phyloP scores from a whole-genome alignment of 2,113 vertebrate genomes.

The Macaca mulatta region DNA sequence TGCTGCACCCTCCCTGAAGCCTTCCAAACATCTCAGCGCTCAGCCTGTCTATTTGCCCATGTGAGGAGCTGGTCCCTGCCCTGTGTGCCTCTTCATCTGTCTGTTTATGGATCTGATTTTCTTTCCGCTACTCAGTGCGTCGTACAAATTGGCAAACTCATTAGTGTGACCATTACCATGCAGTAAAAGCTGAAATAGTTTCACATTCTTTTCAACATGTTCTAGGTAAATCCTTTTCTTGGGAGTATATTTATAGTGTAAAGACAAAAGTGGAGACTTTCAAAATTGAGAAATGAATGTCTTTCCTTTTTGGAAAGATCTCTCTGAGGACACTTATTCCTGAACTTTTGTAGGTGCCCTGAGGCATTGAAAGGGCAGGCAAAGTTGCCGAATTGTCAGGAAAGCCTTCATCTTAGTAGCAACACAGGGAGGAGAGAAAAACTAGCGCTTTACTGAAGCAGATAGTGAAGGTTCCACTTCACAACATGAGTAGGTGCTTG shows the following conservation, averaged over 20 bases:
- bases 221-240: background rate
- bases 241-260: background rate
- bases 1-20: background rate
- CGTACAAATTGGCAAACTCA: background rate
- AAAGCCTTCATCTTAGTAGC: fast-evolving
- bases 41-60: background rate
- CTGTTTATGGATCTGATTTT: background rate
- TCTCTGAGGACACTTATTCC: background rate
- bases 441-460: background rate
- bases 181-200: background rate
- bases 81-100: background rate
- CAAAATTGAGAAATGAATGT: background rate
- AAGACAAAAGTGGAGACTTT: background rate
- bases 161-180: background rate
- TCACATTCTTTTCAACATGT: background rate
- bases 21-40: background rate
- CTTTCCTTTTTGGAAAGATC: background rate
- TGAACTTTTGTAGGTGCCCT: background rate
- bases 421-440: background rate
- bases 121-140: background rate
- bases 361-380: background rate
- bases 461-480: background rate
- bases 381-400: background rate
- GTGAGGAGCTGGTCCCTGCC: background rate
- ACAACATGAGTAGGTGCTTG: too few relatives aligned